phyloP scores from a whole-genome alignment of 2,888 invertebrate genomes.

The Macrostomum cliftonense region DNA sequence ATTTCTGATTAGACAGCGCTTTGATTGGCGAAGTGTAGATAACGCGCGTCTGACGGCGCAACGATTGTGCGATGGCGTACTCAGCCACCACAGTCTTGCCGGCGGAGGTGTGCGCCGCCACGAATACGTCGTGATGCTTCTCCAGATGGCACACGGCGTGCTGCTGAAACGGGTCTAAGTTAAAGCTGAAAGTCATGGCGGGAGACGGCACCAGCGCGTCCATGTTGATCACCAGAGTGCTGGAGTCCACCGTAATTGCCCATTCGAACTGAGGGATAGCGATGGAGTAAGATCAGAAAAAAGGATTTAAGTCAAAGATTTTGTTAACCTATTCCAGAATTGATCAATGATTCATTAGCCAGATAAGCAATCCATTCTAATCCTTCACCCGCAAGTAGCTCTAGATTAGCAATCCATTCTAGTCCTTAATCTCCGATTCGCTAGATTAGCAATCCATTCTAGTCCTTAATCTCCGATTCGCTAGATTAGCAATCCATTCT shows the following conservation, averaged over 20 bases:
- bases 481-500: no score
- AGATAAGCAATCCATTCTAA: no score
- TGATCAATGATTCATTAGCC: no score
- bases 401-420: no score
- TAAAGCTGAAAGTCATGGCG: constrained; percentile 52
- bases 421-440: no score
- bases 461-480: no score
- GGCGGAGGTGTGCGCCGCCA: constrained; percentile 96
- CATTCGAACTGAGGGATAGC: constrained; percentile 1
- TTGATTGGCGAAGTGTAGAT: constrained; percentile 97
- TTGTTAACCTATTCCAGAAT: no score
- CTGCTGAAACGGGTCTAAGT: constrained; percentile 88
- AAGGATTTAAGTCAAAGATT: no score
- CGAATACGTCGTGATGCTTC: constrained; percentile 80
- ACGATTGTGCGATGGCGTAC: constrained; percentile 87
- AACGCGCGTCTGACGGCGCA: constrained; percentile 67
- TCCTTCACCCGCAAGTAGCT: no score
- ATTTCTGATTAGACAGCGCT: constrained; percentile 94
- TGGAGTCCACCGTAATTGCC: constrained; percentile 1
- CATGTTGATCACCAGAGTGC: not conserved
- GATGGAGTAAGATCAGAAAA: constrained; percentile 15
- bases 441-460: no score
- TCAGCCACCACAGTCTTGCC: constrained; percentile 93
- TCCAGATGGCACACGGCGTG: constrained; percentile 83
- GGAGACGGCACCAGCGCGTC: constrained; percentile 1